Base-by-base conservation (phyloP, 2,113 vertebrate genomes). In the Heterotilapia buettikoferi region DNA sequence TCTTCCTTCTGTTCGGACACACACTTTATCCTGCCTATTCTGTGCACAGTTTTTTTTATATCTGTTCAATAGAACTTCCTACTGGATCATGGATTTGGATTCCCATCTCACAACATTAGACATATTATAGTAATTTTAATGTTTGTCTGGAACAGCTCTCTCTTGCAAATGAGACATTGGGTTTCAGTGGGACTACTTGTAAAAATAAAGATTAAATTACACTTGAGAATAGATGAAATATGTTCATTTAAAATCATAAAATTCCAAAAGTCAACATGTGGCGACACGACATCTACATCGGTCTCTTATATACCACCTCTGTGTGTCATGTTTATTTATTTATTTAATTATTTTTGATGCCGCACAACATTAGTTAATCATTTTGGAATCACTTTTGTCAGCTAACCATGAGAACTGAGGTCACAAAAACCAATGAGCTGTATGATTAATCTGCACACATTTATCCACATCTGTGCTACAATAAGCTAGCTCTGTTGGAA, bases 261-360 rank as follows among this genome's bases (percentile, higher is more conserved):
- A 0, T 24, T 71, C 5, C 66, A 71, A 16, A 71, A 71, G 16
- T 43, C 66, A 43, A 43, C n/a, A 14, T 14, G n/a, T 71, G 63
- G 63, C 6, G 0, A 5, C 33, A 5, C 33, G 0, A 13, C 19
- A 66, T 0, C n/a, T 24, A 0, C 63, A 40, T 40, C 1, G 0
- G n/a, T 68, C 36, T 68, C 63, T 38, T 68, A 38, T 40, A 38
- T 21, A 0, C 6, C 63, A 8, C 6, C 33, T 68, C 63, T 68
- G 63, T 68, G 45, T 47, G n/a, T 68, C 63, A 68, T 68, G n/a
- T 68, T 24, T 14, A 40, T 40, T 14, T 21, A 38, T 68, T 40
- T 43, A 24, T 71, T 16, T 1, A 36, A 0, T 63, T 36, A 36
- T 63, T 71, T 26, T 40, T 13, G 61, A 68, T 43, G 40, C 19